Evolutionary conservation across 2,888 invertebrate genomes (phyloP), one percentile per base, ranked within the genome.

Genomic region (Mechanitis mazaeus): DNA sequence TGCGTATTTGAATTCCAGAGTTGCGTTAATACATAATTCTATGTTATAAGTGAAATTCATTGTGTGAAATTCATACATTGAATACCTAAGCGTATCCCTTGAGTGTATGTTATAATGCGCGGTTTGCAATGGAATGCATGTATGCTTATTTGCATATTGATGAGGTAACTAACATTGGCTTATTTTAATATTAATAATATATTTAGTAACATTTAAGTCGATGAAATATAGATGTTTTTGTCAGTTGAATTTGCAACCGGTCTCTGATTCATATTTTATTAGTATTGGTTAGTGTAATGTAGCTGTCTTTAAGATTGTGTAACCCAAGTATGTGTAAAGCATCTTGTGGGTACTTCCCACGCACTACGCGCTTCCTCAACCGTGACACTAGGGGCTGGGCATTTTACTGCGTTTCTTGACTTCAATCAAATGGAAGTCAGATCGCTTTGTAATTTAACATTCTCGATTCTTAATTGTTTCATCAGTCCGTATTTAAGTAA

Each of bases 331-430:
- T 87, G 85, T 85, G 83, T 80, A 79, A 77, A 80, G 73, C 71
- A 75, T 80, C 77, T 76, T 76, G 73, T 69, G 72, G 74, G 76
- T 72, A 73, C 82, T 89, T 89, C 89, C 89, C 89, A 90, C 89
- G 88, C 86, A 81, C 78, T 75, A 79, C 79, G 79, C 79, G 77
- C 78, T 79, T 81, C 82, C 77, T 81, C 79, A 79, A 83, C 82
- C 88, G 86, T 88, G 81, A 86, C 85, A 80, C 72, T 74, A 71
- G 87, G 90, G 88, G 87, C 87, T 83, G 84, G 82, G 77, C 79
- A 80, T 83, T 83, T 81, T 83, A 81, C 82, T 80, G 79, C 78
- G 71, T 74, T 74, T 72, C 83, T 82, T 80, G 81, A 75, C 77
- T 80, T 71, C 75, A 78, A 75, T 80, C 74, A 73, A 78, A 75